A percentile compares a stretch with the other conserved stretches of the same genome.
Conservation (phyloP, 92 coral and sea anemone species). For the Micromussa lordhowensis region DNA sequence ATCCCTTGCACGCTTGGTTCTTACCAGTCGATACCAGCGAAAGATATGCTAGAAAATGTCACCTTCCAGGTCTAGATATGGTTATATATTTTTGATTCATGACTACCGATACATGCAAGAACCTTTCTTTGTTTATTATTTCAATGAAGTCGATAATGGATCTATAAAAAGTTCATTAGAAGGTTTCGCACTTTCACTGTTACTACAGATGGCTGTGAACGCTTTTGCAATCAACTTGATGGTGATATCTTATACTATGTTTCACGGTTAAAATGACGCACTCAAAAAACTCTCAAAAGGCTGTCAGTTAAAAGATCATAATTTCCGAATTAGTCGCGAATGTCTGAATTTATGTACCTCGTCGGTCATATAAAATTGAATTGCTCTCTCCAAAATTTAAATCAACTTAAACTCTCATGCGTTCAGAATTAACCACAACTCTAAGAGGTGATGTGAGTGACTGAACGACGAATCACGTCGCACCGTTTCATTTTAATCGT, state of each 20-base stretch:
- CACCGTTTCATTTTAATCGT: not conserved
- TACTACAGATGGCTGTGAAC: not conserved
- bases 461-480: not conserved
- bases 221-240: not conserved
- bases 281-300: not conserved
- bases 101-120: not conserved
- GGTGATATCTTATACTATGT: not conserved
- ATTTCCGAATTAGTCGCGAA: not conserved
- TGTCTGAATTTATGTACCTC: not conserved
- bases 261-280: not conserved
- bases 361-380: not conserved
- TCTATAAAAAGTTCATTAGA: slow-evolving; percentile 1
- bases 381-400: too few relatives aligned
- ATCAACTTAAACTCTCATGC: not conserved
- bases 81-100: not conserved
- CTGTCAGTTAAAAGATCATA: not conserved
- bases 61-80: slow-evolving; percentile 2
- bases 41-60: not conserved
- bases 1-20: not conserved
- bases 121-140: not conserved
- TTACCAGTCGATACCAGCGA: not conserved
- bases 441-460: not conserved
- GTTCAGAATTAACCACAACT: not conserved
- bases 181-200: not conserved
- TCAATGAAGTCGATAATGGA: not conserved